Evolutionary conservation across 2,797 vertebrate genomes (phyloP).

Genomic region (Sebastes paucispinis): DNA sequence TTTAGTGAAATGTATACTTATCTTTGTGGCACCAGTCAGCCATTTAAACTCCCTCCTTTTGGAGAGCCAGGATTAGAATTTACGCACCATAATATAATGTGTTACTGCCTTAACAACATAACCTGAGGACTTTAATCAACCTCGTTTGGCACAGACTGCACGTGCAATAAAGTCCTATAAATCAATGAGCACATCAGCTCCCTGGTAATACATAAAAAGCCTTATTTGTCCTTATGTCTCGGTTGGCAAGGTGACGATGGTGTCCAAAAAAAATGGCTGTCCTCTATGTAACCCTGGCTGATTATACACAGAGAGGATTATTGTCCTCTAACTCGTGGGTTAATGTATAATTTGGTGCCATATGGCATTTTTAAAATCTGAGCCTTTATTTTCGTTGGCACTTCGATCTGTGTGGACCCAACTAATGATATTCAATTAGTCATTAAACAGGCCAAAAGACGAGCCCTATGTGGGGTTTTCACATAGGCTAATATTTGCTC

Average conservation of each 20-base stretch:
- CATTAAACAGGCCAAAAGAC: constrained; percentile 88
- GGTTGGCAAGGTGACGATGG: constrained; percentile 83
- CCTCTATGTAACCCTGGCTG: constrained; percentile 64
- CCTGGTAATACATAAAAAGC: constrained; percentile 68
- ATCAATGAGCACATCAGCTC: constrained; percentile 56
- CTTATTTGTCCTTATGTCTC: constrained; percentile 66
- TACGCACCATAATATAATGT: constrained; percentile 74
- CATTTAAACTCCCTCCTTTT: neutral
- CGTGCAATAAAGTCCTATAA: constrained; percentile 63
- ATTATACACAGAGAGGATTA: constrained; percentile 77
- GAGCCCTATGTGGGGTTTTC: constrained; percentile 83
- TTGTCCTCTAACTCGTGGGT: constrained; percentile 83
- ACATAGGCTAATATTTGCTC: constrained; percentile 95
- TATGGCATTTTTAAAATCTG: constrained; percentile 91
- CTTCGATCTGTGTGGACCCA: constrained; percentile 87
- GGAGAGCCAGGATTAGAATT: constrained; percentile 51
- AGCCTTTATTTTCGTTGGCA: constrained; percentile 82
- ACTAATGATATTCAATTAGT: constrained; percentile 95
- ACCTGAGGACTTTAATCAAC: constrained; percentile 41
- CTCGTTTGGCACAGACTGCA: constrained; percentile 47
- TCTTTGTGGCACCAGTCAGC: neutral
- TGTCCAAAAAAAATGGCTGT: constrained; percentile 77
- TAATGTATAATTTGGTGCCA: constrained; percentile 98
- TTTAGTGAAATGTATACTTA: neutral
- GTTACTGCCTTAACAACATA: constrained; percentile 10